These are phyloP conservation scores for Bombus balteatus DNA, from an alignment of 1,140 invertebrate genomes.

Conservation along the genomic window DNA sequence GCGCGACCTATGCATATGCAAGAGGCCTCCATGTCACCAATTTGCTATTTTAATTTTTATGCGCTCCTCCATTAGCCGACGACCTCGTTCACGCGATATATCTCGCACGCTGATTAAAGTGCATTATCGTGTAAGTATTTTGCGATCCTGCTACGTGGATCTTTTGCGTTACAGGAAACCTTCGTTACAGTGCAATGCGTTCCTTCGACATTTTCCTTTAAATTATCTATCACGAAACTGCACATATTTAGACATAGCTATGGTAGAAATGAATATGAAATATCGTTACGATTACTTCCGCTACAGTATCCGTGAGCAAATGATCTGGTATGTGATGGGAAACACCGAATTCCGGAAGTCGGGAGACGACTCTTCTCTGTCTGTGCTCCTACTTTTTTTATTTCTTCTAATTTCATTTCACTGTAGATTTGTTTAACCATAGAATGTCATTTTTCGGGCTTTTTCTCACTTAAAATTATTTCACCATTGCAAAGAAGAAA, in stretches of 20 bases:
- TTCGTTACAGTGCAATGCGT: not conserved
- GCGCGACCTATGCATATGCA: constrained; percentile 22
- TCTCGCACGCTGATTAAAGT: constrained; percentile 33
- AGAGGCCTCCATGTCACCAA: constrained; percentile 25
- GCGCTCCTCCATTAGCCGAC: constrained; percentile 35
- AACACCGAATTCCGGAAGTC: not conserved
- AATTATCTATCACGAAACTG: not conserved
- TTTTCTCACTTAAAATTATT: not conserved
- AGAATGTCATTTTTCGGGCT: too few relatives aligned
- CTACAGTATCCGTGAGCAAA: not conserved
- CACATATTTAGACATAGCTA: too few relatives aligned
- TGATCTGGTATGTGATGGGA: not conserved
- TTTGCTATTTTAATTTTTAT: constrained; percentile 59
- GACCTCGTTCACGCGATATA: constrained; percentile 25
- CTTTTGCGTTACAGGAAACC: not conserved
- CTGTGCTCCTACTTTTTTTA: accelerated
- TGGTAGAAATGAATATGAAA: not conserved
- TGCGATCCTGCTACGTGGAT: not conserved
- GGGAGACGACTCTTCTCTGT: too few relatives aligned
- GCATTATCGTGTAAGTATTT: not conserved
- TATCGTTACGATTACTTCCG: not conserved
- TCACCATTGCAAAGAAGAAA: not conserved
- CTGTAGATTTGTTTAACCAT: not conserved
- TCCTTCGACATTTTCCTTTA: not conserved
- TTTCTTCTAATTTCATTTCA: not conserved